These are phyloP conservation scores for Aquatica leii DNA, from an alignment of 2,888 invertebrate species.

Conservation along the genomic window DNA sequence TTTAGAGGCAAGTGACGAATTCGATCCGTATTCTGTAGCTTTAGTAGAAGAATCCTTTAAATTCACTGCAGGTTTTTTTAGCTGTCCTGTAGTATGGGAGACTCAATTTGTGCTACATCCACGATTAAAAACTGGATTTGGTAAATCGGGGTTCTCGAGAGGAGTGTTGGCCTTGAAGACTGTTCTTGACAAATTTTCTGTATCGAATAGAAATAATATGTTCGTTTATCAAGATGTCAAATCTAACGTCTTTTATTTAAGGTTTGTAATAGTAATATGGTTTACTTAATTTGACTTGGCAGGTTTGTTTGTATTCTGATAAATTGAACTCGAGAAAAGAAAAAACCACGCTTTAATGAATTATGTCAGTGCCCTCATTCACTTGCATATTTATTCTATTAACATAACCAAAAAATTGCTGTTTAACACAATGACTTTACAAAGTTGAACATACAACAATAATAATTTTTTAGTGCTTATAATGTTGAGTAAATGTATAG, in stretches of 20 bases:
- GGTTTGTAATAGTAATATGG: too few relatives aligned
- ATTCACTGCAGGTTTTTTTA: slow-evolving; percentile 73
- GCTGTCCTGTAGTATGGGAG: slow-evolving; percentile 78
- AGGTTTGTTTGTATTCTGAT: too few relatives aligned
- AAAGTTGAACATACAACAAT: too few relatives aligned
- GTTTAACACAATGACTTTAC: too few relatives aligned
- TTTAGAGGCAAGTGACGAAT: slow-evolving; percentile 54
- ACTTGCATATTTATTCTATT: too few relatives aligned
- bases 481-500: too few relatives aligned
- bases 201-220: slow-evolving; percentile 77
- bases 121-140: slow-evolving; percentile 71
- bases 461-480: too few relatives aligned
- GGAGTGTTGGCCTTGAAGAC: slow-evolving; percentile 72
- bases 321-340: too few relatives aligned
- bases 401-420: too few relatives aligned
- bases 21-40: slow-evolving; percentile 52
- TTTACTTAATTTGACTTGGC: too few relatives aligned
- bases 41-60: slow-evolving; percentile 60
- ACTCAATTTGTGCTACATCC: slow-evolving; percentile 75
- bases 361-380: too few relatives aligned
- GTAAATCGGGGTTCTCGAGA: slow-evolving; percentile 67
- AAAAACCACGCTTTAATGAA: too few relatives aligned
- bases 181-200: slow-evolving; percentile 74
- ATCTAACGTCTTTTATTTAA: slow-evolving; percentile 69
- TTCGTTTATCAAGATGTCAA: slow-evolving; percentile 75